A percentile compares a stretch with the other conserved stretches of the same genome.
Conservation (phyloP, 2,888 invertebrate species). For the Macrophya alboannulata region DNA sequence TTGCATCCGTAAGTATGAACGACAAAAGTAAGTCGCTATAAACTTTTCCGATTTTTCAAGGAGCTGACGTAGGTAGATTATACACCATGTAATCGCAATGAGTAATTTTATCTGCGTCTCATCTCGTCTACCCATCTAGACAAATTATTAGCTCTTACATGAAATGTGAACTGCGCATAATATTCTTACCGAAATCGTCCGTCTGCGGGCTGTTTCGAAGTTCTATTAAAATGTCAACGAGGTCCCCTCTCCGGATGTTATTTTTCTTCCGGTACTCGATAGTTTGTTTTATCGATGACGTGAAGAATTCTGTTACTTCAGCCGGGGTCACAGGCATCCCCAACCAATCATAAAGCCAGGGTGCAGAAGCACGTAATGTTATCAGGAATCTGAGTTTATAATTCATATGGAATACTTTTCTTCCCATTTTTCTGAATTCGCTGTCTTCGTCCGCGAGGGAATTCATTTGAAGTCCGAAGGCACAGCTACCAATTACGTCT, state of each 20-base stretch:
- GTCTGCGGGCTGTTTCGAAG: conserved; percentile 66
- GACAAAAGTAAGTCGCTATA: too few species aligned
- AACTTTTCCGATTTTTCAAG: not conserved
- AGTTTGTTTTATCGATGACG: conserved; percentile 71
- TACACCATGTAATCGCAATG: not conserved
- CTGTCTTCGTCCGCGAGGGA: conserved; percentile 72
- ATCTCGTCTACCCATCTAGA: not conserved
- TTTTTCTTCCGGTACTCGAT: conserved; percentile 76
- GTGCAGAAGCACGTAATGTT: conserved; percentile 49
- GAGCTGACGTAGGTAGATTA: not conserved
- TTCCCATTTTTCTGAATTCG: conserved; percentile 75
- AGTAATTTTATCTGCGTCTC: not conserved
- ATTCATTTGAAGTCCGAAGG: conserved; percentile 78
- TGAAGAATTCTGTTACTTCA: conserved; percentile 73
- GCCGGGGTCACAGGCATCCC: conserved; percentile 63
- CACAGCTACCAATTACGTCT: conserved; percentile 79
- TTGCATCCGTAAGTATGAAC: too few species aligned
- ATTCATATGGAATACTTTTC: conserved; percentile 66
- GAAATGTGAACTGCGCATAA: not conserved
- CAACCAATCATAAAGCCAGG: conserved; percentile 65
- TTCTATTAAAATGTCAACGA: conserved; percentile 78
- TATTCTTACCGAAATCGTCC: conserved; percentile 57
- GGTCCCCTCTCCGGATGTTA: conserved; percentile 78
- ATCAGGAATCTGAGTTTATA: conserved; percentile 50
- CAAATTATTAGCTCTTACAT: not conserved